These are phyloP conservation scores for Malurus splendens DNA, from an alignment of 2,797 vertebrate genomes.

Conservation along the genomic window DNA sequence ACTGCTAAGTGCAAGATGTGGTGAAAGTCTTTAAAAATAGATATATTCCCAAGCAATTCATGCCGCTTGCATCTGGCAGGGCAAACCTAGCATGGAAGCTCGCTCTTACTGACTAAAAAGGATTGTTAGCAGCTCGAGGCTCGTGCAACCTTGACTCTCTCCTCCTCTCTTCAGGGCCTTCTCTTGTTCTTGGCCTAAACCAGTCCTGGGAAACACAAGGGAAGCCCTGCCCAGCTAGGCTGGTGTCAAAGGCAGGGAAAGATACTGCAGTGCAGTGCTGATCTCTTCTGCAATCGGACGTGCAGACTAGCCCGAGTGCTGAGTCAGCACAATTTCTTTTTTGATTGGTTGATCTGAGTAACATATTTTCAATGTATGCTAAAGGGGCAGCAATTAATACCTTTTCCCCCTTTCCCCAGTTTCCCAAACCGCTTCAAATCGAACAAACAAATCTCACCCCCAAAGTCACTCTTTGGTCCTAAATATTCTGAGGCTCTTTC, in stretches of 20 bases:
- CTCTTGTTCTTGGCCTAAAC: constrained; percentile 39
- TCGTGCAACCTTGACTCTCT: neutral
- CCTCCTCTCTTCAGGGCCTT: constrained; percentile 30
- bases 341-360: constrained; percentile 79
- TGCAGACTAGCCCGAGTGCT: constrained; percentile 75
- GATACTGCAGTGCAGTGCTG: constrained; percentile 80
- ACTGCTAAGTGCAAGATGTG: constrained; percentile 51
- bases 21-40: constrained; percentile 56
- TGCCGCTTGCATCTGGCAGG: constrained; percentile 40
- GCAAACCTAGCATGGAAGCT: constrained; percentile 31
- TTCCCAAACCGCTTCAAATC: constrained; percentile 2
- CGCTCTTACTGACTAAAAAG: constrained; percentile 29
- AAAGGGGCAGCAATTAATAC: constrained; percentile 46
- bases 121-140: constrained; percentile 16
- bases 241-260: constrained; percentile 59
- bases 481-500: constrained; percentile 53
- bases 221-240: constrained; percentile 49
- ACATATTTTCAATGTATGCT: constrained; percentile 69
- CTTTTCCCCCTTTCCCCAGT: neutral
- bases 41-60: constrained; percentile 60
- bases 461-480: constrained; percentile 62
- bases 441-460: neutral
- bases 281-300: constrained; percentile 80
- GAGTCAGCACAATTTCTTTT: constrained; percentile 83
- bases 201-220: constrained; percentile 39